Evolutionary conservation across 2,888 invertebrate species (phyloP), one percentile per base, ranked within the genome.

Genomic region (Prostheceraeus crozeri): DNA sequence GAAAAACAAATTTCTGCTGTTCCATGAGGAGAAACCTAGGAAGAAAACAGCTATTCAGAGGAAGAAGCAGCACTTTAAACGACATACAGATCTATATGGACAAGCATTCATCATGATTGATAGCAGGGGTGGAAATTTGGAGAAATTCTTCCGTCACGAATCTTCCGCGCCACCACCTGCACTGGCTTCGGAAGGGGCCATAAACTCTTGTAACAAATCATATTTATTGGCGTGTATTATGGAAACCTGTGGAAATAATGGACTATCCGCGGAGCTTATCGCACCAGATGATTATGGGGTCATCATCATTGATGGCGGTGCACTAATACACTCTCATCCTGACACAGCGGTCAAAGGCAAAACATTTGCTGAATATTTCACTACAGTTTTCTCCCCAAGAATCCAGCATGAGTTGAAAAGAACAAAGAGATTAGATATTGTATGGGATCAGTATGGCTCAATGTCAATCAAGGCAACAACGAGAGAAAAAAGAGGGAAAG

Each of bases 131-230:
- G 54, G 54, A 40, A 54, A 51, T 51, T 36, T 54, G 16, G 54
- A 35, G 30, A 51, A 53, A 52, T 53, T 56, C 52, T 61, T 61
- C 36, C 30, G 31, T 28, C 59, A 61, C 36, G 61, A 61, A 61
- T 61, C 58, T 33, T 59, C 60, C 28, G 27, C 57, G 45, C 57
- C 19, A 6, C 35, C 59, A 59, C 53, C 56, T 35, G 59, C 59
- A 58, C 4, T 59, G 56, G 16, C 59, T 6, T 35, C 56, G 21
- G 35, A 58, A 8, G 40, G 45, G n/a, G n/a, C n/a, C n/a, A 40
- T 40, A 14, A 40, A 40, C 45, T 40, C 45, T 40, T 40, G 45
- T 19, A 40, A 14, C 45, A 40, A 40, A 19, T 40, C 45, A 40
- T 14, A 40, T 40, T 40, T 40, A 40, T 19, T 40, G 45, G 14